Conservation (phyloP, 92 coral and sea anemone species). For the Epizoanthus scotinus region DNA sequence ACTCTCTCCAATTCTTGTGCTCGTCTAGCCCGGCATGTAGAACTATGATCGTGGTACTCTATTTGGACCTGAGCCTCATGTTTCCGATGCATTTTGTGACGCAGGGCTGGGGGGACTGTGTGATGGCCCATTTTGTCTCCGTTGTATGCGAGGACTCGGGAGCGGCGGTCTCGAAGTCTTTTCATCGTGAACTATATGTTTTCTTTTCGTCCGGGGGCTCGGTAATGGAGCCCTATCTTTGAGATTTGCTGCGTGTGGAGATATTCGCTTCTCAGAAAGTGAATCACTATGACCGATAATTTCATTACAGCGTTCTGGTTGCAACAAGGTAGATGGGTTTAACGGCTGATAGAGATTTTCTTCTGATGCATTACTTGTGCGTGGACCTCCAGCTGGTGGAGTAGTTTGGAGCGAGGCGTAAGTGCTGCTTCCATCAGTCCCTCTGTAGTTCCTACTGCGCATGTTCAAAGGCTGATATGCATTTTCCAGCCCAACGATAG, state of each 20-base stretch:
- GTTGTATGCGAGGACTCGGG: constrained; percentile 24
- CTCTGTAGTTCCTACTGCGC: not conserved
- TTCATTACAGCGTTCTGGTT: not conserved
- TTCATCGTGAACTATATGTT: not conserved
- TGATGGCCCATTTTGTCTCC: not conserved
- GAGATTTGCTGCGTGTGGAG: not conserved
- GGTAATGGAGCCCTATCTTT: constrained; percentile 21
- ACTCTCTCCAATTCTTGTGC: too few species aligned
- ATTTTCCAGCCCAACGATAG: not conserved
- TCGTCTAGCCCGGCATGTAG: too few species aligned
- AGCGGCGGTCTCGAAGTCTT: constrained; percentile 1
- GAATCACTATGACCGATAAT: not conserved
- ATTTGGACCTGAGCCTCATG: not conserved
- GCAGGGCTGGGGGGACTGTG: not conserved
- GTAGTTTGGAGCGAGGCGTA: constrained; percentile 24
- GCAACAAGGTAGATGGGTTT: constrained; percentile 10
- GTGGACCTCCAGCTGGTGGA: not conserved
- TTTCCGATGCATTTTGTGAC: not conserved
- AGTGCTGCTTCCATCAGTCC: not conserved
- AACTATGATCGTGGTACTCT: not conserved
- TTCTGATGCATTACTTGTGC: not conserved
- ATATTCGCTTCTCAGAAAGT: not conserved
- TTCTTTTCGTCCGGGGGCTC: constrained; percentile 23
- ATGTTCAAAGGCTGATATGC: constrained; percentile 14
- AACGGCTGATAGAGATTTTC: constrained; percentile 13